Base-by-base conservation (phyloP, 1,140 invertebrate genomes). In the Drosophila busckii region DNA sequence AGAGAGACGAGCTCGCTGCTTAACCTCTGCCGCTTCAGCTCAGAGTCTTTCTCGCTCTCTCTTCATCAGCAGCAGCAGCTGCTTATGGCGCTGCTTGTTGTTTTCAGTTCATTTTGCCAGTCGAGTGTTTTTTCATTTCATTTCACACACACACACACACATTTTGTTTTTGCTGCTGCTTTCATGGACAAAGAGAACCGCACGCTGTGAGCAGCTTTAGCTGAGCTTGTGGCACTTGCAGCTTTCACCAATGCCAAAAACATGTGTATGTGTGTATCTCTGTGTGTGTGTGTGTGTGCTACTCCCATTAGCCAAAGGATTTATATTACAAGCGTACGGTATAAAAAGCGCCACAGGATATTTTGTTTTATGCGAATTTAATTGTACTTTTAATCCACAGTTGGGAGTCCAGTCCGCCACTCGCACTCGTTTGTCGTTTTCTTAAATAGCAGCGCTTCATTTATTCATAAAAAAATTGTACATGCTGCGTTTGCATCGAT, bases 311-410 rank as follows among this genome's bases (percentile, higher is more conserved):
- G 70, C 66, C 76, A 63, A 70, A 70, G 70, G 70, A 70, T 76
- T 83, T 71, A 83, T 76, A 71, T 71, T 71, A 76, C 78, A 84
- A 78, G 59, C 68, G 68, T 58, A 71, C 62, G 71, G n/a, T 52
- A 83, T 71, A 71, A 78, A 82, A 69, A 65, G 67, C 70, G 78
- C 78, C 78, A 63, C 78, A 84, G 71, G 78, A 83, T 83, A 83
- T 76, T 76, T 76, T 76, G 64, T 71, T 83, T 84, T 76, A 83
- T 83, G 71, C 68, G 78, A 71, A 84, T 83, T 83, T 83, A 83
- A 83, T 83, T 83, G 78, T 84, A 71, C 52, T 83, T 76, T 83
- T 71, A 83, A 70, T 67, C 78, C 53, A 48, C 46, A 55, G 46
- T 46, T 54, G 41, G 45, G 56, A 45, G 32, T 22, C 52, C 37